These are phyloP conservation scores for Mus spretus DNA, from an alignment of 2,797 vertebrate species.

Conservation along the genomic window DNA sequence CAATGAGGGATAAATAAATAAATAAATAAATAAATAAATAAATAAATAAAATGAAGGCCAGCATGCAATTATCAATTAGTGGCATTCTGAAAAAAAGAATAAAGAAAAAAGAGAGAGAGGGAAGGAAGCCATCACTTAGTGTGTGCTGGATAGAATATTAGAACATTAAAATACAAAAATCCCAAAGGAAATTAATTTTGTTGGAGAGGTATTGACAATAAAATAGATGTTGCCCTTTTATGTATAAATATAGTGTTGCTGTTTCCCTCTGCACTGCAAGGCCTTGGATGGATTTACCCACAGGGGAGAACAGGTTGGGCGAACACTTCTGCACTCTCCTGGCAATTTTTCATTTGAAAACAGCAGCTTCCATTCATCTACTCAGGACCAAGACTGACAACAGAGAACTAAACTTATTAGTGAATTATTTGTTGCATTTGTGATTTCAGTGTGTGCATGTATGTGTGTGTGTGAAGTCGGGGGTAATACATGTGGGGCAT, in stretches of 20 bases:
- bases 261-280: not conserved
- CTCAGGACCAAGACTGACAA: not conserved
- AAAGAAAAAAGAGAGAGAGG: conserved; percentile 20
- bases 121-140: conserved; percentile 26
- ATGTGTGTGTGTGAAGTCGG: too few species aligned
- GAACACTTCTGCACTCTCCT: not conserved
- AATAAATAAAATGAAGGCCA: not conserved
- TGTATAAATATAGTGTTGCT: not conserved
- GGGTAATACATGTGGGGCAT: too few species aligned
- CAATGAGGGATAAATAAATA: too few species aligned
- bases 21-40: too few species aligned
- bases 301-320: too few species aligned
- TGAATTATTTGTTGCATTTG: not conserved
- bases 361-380: not conserved
- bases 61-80: not conserved
- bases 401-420: not conserved
- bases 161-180: conserved; percentile 60
- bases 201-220: conserved; percentile 37
- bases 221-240: conserved; percentile 21
- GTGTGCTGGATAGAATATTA: not conserved
- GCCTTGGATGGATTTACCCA: not conserved
- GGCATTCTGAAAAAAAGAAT: not conserved
- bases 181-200: conserved; percentile 56
- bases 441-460: not conserved
- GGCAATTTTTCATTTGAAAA: not conserved